Base-by-base conservation (phyloP, 1,140 invertebrate species). In the Sinella curviseta region DNA sequence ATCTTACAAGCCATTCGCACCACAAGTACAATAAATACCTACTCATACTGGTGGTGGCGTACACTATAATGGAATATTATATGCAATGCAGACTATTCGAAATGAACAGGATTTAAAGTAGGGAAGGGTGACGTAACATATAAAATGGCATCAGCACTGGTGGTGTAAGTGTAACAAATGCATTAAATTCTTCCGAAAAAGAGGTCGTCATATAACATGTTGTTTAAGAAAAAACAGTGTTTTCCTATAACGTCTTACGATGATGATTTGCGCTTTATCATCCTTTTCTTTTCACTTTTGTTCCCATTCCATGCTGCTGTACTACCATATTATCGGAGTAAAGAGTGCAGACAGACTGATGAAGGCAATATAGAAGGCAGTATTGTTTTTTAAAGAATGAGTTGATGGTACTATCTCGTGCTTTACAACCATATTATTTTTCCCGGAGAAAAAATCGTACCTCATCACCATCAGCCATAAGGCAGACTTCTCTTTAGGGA, bases 181-280 rank as follows among this genome's bases (percentile, higher is more conserved):
- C 65, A 70, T 70, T 70, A 70, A 70, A 70, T 70, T 30, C 31
- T 33, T 65, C 31, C 65, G 8, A 24, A 24, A 26, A 70, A 70
- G 26, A 8, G 24, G 12, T 14, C 28, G 8, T 3, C 26, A 14
- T n/a, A 30, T 70, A 48, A 48, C 39, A 48, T 48, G 8, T 48
- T 48, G 8, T 20, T 48, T 12, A 20, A 20, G 20, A 12, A 12
- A 12, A 12, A 12, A 8, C 39, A 48, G 39, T 48, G 39, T 48
- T 20, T 48, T 48, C n/a, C n/a, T n/a, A n/a, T n/a, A n/a, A 48
- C 39, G 20, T 48, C 39, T 48, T 48, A 48, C 39, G 20, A 48
- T 48, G 39, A 48, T 30, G 26, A 31, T 70, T 30, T 24, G 8
- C 30, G 65, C 65, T 33, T 70, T 70, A 70, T 70, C 65, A 33